Base-by-base conservation (phyloP, 2,888 invertebrate genomes). In the Argynnis bischoffii region DNA sequence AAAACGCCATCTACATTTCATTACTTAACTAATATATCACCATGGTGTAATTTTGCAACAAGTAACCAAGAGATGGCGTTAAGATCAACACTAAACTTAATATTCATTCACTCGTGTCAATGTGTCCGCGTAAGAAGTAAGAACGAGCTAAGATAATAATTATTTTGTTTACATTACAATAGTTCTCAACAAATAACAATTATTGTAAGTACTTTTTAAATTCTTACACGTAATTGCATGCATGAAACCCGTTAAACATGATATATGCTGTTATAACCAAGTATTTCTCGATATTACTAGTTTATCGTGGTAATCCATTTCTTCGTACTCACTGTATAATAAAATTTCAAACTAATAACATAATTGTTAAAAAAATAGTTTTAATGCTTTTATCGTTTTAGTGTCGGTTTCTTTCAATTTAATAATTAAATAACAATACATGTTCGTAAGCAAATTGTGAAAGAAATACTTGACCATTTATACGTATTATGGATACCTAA, bases 101-200 rank as follows among this genome's bases (percentile, higher is more conserved):
- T 26, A 56, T 55, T 69, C 50, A 48, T 64, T 64, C 64, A 67
- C 63, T 67, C 56, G 63, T 67, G 54, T 61, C 57, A 66, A 56
- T 60, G 66, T 59, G 65, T 69, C 55, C 55, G 51, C 55, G 57
- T 55, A 59, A 41, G 35, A 59, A 41, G 35, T 41, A 41, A 66
- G 55, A 60, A 59, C 53, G 35, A 64, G 65, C 15, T 53, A 41
- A 64, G 70, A 26, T 26, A 26, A 69, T 69, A 71, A 71, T 67
- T 63, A 69, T 69, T 65, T 66, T 72, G 72, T 72, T 72, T 72
- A 69, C 72, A 69, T 69, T 71, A 64, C 59, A 65, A 51, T 59
- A 69, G 70, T 67, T 67, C 63, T 72, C 65, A 69, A 71, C 69
- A 72, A 67, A 60, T 63, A 11, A 59, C 61, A 15, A 67, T 66